phyloP scores from a whole-genome alignment of 2,113 vertebrate genomes.

The Lophius piscatorius region DNA sequence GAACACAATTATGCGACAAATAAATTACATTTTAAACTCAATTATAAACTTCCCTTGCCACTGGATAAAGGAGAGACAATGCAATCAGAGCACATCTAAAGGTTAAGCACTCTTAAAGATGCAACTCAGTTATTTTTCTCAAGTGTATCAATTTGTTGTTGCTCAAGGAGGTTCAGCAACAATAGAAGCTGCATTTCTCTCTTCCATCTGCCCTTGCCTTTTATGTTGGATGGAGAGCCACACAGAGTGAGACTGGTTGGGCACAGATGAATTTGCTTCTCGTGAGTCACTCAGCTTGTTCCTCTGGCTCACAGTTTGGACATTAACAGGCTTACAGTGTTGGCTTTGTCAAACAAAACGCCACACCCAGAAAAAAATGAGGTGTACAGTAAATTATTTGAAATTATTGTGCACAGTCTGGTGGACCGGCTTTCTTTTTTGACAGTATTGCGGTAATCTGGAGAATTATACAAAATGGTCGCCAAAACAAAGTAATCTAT shows the following conservation, averaged over 20 bases:
- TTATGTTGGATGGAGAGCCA: conserved; percentile 50
- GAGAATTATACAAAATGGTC: conserved; percentile 31
- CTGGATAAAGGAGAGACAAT: too few species aligned
- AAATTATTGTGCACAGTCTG: conserved; percentile 8
- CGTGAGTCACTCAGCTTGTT: conserved; percentile 52
- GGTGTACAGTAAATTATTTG: conserved; percentile 17
- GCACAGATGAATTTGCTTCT: conserved; percentile 59
- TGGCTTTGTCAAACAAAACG: conserved; percentile 30
- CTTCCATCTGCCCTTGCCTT: conserved; percentile 51
- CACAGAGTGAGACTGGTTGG: conserved; percentile 56
- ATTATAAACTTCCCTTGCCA: too few species aligned
- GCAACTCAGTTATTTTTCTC: too few species aligned
- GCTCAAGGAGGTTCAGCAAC: conserved; percentile 55
- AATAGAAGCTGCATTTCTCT: conserved; percentile 56
- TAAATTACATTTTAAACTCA: too few species aligned
- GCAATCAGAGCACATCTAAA: too few species aligned
- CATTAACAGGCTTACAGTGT: conserved; percentile 36
- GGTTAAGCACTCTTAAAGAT: too few species aligned
- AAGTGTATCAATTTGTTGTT: conserved; percentile 63
- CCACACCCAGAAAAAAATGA: conserved; percentile 25
- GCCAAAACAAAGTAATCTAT: conserved; percentile 54
- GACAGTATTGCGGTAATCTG: conserved; percentile 38
- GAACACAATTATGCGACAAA: conserved; percentile 2
- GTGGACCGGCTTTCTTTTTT: conserved; percentile 40
- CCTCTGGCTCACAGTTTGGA: conserved; percentile 39